phyloP scores from a whole-genome alignment of 2,888 invertebrate genomes.

The Hemistola chrysoprasaria region DNA sequence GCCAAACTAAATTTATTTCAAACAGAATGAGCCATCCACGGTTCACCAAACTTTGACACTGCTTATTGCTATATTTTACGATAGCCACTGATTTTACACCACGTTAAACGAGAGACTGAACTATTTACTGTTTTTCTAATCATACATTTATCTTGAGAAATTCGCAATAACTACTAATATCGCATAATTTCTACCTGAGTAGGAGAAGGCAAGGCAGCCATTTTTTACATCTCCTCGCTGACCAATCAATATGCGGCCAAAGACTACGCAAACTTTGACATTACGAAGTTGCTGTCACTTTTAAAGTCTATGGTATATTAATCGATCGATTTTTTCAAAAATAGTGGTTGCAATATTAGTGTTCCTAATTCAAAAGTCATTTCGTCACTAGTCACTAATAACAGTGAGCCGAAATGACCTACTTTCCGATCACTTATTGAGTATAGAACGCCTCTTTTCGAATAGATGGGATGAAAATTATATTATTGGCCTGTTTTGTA shows the following conservation, averaged over 20 bases:
- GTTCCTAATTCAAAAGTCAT: too few species aligned
- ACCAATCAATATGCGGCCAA: slow-evolving; percentile 80
- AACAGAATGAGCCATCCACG: slow-evolving; percentile 47
- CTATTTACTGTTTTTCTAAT: slow-evolving; percentile 36
- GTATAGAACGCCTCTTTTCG: too few species aligned
- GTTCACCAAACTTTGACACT: slow-evolving; percentile 58
- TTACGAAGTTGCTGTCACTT: slow-evolving; percentile 26
- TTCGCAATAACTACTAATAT: slow-evolving; percentile 50
- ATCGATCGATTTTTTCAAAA: not conserved
- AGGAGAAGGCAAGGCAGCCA: slow-evolving; percentile 93
- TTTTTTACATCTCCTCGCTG: slow-evolving; percentile 85
- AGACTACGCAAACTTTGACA: slow-evolving; percentile 61
- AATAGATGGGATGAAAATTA: too few species aligned
- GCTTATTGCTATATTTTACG: slow-evolving; percentile 37
- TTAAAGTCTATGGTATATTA: slow-evolving; percentile 7
- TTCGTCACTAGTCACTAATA: too few species aligned
- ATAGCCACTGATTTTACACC: slow-evolving; percentile 35
- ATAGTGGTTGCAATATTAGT: too few species aligned
- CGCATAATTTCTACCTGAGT: slow-evolving; percentile 86
- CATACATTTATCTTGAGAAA: slow-evolving; percentile 29
- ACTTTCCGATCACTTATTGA: too few species aligned
- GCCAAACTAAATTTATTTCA: slow-evolving; percentile 44
- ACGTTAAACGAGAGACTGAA: slow-evolving; percentile 38
- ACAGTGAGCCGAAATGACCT: too few species aligned
- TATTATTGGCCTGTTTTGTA: too few species aligned